Evolutionary conservation across 2,113 vertebrate species (phyloP).

Genomic region (Antigone vipio): DNA sequence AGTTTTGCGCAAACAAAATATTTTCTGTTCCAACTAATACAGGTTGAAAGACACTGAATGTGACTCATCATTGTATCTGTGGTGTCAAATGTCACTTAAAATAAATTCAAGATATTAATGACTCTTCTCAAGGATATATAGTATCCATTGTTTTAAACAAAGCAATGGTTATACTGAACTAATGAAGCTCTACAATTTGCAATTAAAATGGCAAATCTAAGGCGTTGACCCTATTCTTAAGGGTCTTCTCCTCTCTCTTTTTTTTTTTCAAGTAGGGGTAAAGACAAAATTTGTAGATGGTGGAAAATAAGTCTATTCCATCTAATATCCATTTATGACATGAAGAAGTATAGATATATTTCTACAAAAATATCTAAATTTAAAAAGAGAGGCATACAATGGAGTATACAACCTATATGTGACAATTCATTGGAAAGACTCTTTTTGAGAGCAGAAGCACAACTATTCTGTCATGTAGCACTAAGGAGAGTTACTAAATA

Average conservation of each 20-base stretch:
- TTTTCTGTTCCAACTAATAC: background rate
- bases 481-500: background rate
- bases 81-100: background rate
- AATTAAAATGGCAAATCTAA: background rate
- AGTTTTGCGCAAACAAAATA: background rate
- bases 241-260: background rate
- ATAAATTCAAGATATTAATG: background rate
- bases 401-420: background rate
- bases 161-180: background rate
- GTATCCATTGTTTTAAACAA: background rate
- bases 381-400: background rate
- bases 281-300: background rate
- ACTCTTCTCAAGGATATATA: background rate
- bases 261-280: background rate
- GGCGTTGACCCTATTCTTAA: background rate
- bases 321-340: background rate
- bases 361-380: background rate
- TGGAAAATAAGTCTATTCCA: background rate
- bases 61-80: background rate
- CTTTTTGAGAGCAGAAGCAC: background rate
- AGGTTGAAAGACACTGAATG: background rate
- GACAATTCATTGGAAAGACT: background rate
- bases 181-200: background rate
- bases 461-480: background rate
- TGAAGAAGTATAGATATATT: background rate